Conservation (phyloP, 2,797 vertebrate genomes). For the Tinamus major region DNA sequence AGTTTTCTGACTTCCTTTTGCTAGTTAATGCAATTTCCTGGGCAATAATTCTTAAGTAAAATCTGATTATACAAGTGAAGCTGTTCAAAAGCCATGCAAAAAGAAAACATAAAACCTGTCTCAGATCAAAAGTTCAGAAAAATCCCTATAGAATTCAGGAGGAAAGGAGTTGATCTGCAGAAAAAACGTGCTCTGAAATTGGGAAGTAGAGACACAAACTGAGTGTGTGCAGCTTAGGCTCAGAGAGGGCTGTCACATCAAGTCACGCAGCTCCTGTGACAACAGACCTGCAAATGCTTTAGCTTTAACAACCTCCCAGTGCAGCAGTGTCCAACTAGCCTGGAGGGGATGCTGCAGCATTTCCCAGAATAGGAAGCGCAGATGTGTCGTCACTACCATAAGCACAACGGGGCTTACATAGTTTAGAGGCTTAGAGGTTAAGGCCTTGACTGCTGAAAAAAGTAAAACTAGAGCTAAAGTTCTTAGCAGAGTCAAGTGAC, state of each 20-base stretch:
- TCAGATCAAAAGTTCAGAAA: neutral
- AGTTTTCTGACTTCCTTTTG: slow-evolving; percentile 3
- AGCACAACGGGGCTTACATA: accelerated
- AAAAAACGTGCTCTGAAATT: neutral
- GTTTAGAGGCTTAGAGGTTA: neutral
- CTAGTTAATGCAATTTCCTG: slow-evolving; percentile 15
- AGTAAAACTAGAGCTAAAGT: neutral
- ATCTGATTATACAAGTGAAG: neutral
- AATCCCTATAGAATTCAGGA: neutral
- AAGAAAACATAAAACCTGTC: neutral
- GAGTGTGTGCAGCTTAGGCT: neutral
- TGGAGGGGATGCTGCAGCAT: neutral
- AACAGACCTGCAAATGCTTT: neutral
- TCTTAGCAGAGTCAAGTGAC: neutral
- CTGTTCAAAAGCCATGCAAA: neutral
- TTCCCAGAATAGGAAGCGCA: accelerated
- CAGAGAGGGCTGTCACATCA: neutral
- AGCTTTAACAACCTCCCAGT: neutral
- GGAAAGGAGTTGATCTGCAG: neutral
- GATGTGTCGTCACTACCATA: accelerated
- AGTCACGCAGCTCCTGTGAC: neutral
- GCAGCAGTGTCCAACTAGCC: neutral
- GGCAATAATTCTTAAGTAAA: neutral
- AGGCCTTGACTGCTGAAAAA: neutral
- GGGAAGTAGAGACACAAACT: neutral